Percentiles rank a stretch among this genome's conserved stretches.
Conservation (phyloP, 2,797 vertebrate genomes). For the Labeo calbasu region DNA sequence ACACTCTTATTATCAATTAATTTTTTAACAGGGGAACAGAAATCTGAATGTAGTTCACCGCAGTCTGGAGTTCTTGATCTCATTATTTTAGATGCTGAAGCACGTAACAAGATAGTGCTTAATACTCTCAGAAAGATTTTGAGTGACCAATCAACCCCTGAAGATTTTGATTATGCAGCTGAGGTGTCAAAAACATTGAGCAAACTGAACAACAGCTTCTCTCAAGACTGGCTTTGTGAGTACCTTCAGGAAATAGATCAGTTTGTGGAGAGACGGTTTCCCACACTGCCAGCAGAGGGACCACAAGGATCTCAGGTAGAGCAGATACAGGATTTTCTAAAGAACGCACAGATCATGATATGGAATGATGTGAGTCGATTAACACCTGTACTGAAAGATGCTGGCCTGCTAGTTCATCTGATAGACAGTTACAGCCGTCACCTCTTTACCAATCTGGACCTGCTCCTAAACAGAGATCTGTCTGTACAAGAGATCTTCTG, state of each 20-base stretch:
- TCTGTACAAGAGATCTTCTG: neutral
- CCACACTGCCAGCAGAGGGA: conserved; percentile 49
- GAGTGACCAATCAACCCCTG: neutral
- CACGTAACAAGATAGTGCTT: fast-evolving
- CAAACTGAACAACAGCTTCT: neutral
- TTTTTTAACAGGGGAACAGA: neutral
- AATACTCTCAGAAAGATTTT: conserved; percentile 41
- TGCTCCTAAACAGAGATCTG: conserved; percentile 56
- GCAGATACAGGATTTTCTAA: conserved; percentile 48
- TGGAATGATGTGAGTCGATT: conserved; percentile 4
- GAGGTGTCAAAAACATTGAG: conserved; percentile 3
- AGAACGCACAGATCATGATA: neutral
- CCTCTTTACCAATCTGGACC: conserved; percentile 47
- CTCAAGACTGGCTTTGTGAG: neutral
- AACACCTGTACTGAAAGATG: conserved; percentile 2
- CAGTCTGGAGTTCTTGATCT: neutral
- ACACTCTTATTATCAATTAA: too few species aligned
- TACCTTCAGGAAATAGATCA: conserved; percentile 32
- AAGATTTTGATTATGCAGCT: neutral
- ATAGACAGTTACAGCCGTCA: conserved; percentile 53
- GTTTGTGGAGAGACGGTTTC: conserved; percentile 55
- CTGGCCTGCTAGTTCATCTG: conserved; percentile 42
- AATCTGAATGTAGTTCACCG: neutral
- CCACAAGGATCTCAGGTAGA: neutral
- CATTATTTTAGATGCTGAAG: neutral